Conservation (phyloP, 1,140 invertebrate genomes). For the Diploscapter pachys region DNA sequence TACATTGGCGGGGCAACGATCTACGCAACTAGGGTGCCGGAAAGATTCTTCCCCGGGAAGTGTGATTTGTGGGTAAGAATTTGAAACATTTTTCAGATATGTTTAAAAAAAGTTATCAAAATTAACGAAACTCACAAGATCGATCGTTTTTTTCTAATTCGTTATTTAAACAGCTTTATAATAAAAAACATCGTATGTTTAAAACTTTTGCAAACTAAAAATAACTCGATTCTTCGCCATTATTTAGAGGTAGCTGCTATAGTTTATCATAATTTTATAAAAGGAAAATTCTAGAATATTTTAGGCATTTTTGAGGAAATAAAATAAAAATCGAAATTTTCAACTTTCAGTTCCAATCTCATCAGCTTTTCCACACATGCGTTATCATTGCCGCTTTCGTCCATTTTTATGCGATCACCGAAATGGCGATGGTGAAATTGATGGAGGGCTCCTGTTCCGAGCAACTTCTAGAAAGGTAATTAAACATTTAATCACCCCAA, state of each 20-base stretch:
- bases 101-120: neutral
- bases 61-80: conserved; percentile 90
- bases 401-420: conserved; percentile 94
- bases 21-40: conserved; percentile 89
- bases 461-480: conserved; percentile 29
- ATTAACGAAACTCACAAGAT: neutral
- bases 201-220: too few species aligned
- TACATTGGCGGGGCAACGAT: conserved; percentile 92
- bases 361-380: conserved; percentile 97
- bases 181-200: too few species aligned
- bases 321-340: neutral
- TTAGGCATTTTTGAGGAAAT: neutral
- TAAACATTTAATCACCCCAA: neutral
- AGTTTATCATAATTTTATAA: too few species aligned
- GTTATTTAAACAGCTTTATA: too few species aligned
- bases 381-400: conserved; percentile 96
- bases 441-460: conserved; percentile 39
- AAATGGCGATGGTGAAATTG: conserved; percentile 86
- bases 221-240: too few species aligned
- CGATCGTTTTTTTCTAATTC: neutral
- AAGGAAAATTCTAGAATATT: too few species aligned
- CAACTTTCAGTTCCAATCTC: conserved; percentile 81
- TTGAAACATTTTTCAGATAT: too few species aligned
- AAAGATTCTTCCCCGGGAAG: conserved; percentile 96
- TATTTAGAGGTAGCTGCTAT: too few species aligned